Evolutionary conservation across 2,113 vertebrate genomes (phyloP), one percentile per base, ranked within the genome.

Genomic region (Meriones unguiculatus): DNA sequence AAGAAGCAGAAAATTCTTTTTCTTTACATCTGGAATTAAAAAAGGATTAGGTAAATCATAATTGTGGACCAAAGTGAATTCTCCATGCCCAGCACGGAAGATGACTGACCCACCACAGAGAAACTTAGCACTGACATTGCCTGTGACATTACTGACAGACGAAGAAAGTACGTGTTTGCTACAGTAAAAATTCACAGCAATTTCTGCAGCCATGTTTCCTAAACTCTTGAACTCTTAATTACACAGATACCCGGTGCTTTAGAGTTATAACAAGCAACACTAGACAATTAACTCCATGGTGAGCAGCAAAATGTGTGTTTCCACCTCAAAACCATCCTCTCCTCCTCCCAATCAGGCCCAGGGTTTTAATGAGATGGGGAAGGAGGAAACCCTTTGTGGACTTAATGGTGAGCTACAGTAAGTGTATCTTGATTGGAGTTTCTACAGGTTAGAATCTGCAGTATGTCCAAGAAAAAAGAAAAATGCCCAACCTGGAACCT

Each of bases 151-250:
- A 70, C 24, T 87, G 59, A 64, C 54, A 28, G 14, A 77, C 10
- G 12, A 85, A 50, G 25, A n/a, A 77, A 93, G 5, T 5, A 5
- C 10, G 14, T 70, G 76, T 94, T 84, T 82, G 87, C 85, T 41
- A 22, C 7, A 78, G 89, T 12, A 69, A 12, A 46, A 96, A 91
- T 22, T 69, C 77, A 69, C 9, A 38, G 88, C 67, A 41, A 20
- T 86, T 86, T 93, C 77, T 59, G 11, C 41, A 57, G 50, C 67
- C 64, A 52, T 4, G 3, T 15, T 78, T 88, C 59, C n/a, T 75
- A 75, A 73, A 94, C 95, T 90, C 81, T 91, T 75, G 67, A 93
- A 75, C 92, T 85, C 80, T 32, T 80, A 59, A 92, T 22, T 90
- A 76, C 38, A 91, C 38, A 0, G 89, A 38, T 90, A 80, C 25